Percentiles rank a stretch among this genome's conserved stretches.
These are phyloP conservation scores for Microctonus brassicae DNA, from an alignment of 2,888 invertebrate genomes.

Conservation along the genomic window DNA sequence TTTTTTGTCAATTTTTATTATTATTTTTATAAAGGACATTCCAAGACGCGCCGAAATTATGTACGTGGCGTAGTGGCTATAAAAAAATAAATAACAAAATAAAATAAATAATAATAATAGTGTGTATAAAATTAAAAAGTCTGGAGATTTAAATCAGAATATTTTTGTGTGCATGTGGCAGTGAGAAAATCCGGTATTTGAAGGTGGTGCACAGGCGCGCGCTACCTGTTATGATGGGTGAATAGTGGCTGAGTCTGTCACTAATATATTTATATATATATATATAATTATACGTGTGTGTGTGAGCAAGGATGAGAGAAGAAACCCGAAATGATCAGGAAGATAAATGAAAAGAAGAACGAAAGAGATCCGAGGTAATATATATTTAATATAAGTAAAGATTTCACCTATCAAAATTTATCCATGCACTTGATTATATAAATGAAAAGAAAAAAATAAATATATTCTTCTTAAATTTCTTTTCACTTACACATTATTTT, in stretches of 20 bases:
- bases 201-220: conserved; percentile 14
- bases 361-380: no score
- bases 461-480: not conserved
- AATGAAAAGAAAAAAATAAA: no score
- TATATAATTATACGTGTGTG: no score
- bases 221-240: conserved; percentile 45
- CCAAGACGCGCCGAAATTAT: not conserved
- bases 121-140: conserved; percentile 16
- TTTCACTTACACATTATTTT: not conserved
- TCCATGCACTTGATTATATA: not conserved
- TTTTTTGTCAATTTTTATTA: not conserved
- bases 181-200: conserved; percentile 32
- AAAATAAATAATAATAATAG: not conserved
- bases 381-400: not conserved
- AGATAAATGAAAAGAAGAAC: conserved; percentile 4
- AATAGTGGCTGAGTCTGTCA: conserved; percentile 16
- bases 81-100: not conserved
- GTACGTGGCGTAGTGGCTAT: not conserved
- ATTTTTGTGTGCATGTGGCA: not conserved
- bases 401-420: conserved; percentile 13
- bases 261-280: conserved; percentile 11
- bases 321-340: not conserved
- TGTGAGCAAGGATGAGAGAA: not conserved
- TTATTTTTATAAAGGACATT: not conserved
- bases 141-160: not conserved